Base-by-base conservation (phyloP, 2,888 invertebrate genomes). In the Leptopilina syphax region DNA sequence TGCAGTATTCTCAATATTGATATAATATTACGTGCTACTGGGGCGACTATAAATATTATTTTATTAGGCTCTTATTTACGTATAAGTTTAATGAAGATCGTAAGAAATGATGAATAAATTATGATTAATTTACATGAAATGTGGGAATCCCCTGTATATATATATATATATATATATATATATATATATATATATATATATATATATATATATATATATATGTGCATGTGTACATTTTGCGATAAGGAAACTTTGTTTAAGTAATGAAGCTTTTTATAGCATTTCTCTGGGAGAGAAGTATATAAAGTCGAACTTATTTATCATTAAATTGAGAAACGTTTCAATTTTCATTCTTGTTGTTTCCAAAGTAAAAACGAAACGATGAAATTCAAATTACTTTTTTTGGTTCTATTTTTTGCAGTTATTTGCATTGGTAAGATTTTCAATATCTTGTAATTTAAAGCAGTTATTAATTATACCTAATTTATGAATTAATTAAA, bases 321-420 rank as follows among this genome's bases (percentile, higher is more conserved):
- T 13, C 6, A 34, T 65, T 34, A 10, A 27, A 24, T 65, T 41
- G 12, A 65, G 13, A 41, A 34, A 34, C 65, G 12, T 34, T 65
- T 34, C 18, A 63, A 63, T n/a, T 60, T 60, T n/a, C 60, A 9
- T 34, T 18, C 18, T 24, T 24, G 9, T 18, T 63, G 7, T 12
- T 50, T 9, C 3, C 50, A 50, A 13, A 70, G 24, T 34, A 27
- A 13, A 12, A 34, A 34, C 34, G n/a, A 34, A 13, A 68, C 3
- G n/a, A 73, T 73, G 70, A n/a, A 73, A n/a, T 73, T 73, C 8
- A 73, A 73, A 73, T 13, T 73, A 57, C 9, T 73, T n/a, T 50
- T 73, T 27, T 12, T 34, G 7, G 54, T 27, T 8, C 8, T 73
- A 54, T 4, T 34, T 34, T 57, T 73, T n/a, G n/a, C 54, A 34